Evolutionary conservation across 2,888 invertebrate species (phyloP).

Genomic region (Melieria omissa): DNA sequence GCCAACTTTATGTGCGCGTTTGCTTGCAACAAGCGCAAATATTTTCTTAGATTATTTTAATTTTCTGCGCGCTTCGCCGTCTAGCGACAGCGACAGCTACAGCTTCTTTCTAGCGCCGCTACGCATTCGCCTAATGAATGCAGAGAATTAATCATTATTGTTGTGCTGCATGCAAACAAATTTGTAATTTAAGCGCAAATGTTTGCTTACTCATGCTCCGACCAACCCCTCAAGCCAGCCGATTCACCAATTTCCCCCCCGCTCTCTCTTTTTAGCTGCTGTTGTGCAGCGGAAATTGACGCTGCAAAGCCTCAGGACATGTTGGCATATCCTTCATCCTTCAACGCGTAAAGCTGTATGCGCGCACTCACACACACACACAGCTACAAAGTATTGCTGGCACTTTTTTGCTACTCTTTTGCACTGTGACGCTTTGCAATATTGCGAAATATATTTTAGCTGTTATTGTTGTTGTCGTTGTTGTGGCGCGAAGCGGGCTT

Average conservation of each 20-base stretch:
- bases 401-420: conserved; percentile 5
- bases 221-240: too few relatives aligned
- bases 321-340: conserved; percentile 22
- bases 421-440: background rate
- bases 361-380: too few relatives aligned
- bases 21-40: conserved; percentile 20
- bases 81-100: background rate
- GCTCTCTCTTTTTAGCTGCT: too few relatives aligned
- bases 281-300: background rate
- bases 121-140: conserved; percentile 18
- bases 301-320: conserved; percentile 24
- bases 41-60: conserved; percentile 14
- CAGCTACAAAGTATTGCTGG: background rate
- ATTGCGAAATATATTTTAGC: background rate
- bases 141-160: conserved; percentile 37
- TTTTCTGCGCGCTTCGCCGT: background rate
- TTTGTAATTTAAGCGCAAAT: conserved; percentile 38
- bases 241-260: too few relatives aligned
- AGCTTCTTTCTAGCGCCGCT: background rate
- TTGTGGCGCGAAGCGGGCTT: too few relatives aligned
- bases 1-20: background rate
- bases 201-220: conserved; percentile 16
- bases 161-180: conserved; percentile 32
- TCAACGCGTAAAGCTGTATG: too few relatives aligned
- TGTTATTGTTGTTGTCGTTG: too few relatives aligned